phyloP scores from a whole-genome alignment of 2,888 invertebrate genomes.

The Steromphala cineraria region DNA sequence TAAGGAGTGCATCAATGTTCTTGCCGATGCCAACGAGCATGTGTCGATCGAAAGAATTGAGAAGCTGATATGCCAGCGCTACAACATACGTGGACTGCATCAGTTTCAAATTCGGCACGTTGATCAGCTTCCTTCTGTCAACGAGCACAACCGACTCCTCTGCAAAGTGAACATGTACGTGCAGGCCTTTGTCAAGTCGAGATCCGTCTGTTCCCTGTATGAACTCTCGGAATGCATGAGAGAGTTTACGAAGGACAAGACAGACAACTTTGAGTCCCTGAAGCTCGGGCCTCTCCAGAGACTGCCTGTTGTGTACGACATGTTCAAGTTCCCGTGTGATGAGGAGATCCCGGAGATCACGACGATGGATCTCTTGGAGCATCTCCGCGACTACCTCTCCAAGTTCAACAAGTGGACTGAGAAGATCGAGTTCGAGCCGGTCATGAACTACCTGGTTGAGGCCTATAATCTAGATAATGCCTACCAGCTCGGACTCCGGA shows the following conservation, averaged over 20 bases:
- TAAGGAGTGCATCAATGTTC: slow-evolving; percentile 65
- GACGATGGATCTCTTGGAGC: slow-evolving; percentile 57
- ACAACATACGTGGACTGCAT: slow-evolving; percentile 33
- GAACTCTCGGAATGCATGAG: slow-evolving; percentile 61
- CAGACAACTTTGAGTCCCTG: slow-evolving; percentile 57
- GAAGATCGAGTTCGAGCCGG: slow-evolving; percentile 56
- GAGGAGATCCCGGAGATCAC: slow-evolving; percentile 66
- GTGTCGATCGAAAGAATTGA: slow-evolving; percentile 65
- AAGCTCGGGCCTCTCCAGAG: slow-evolving; percentile 69
- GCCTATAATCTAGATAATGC: slow-evolving; percentile 53
- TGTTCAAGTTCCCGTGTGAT: slow-evolving; percentile 68
- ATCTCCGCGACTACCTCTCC: slow-evolving; percentile 56
- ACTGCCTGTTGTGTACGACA: slow-evolving; percentile 63
- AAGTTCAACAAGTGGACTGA: slow-evolving; percentile 63
- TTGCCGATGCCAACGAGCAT: slow-evolving; percentile 65
- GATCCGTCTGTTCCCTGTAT: slow-evolving; percentile 65
- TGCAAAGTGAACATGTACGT: slow-evolving; percentile 50
- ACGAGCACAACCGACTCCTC: slow-evolving; percentile 55
- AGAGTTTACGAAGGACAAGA: slow-evolving; percentile 54
- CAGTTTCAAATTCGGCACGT: slow-evolving; percentile 37
- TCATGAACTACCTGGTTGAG: slow-evolving; percentile 64
- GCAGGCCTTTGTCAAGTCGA: slow-evolving; percentile 64
- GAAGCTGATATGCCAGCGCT: slow-evolving; percentile 56
- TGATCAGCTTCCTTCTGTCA: slow-evolving; percentile 53
- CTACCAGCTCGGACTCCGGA: slow-evolving; percentile 66